phyloP scores from a whole-genome alignment of 2,113 vertebrate genomes.

The Eublepharis macularius region DNA sequence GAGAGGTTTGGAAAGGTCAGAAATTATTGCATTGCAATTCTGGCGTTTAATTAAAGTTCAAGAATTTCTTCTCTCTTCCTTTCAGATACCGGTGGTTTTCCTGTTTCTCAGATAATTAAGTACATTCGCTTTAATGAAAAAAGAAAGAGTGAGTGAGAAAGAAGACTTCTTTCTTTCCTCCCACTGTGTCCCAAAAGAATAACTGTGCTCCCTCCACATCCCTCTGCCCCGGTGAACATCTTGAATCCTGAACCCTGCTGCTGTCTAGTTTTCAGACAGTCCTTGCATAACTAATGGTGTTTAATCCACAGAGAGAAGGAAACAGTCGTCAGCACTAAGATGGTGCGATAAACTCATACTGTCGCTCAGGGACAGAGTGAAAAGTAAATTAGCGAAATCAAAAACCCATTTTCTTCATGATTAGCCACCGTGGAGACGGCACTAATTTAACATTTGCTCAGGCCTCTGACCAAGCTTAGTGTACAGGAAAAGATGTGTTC shows the following conservation, averaged over 20 bases:
- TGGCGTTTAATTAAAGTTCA: background rate
- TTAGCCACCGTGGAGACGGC: constrained; percentile 34
- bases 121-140: background rate
- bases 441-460: constrained; percentile 34
- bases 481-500: constrained; percentile 33
- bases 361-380: constrained; percentile 36
- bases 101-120: background rate
- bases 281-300: constrained; percentile 31
- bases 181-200: constrained; percentile 17
- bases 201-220: background rate
- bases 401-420: constrained; percentile 62
- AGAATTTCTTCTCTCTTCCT: background rate
- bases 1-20: background rate
- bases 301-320: constrained; percentile 26
- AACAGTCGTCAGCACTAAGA: constrained; percentile 12
- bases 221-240: background rate
- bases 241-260: background rate
- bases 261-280: background rate
- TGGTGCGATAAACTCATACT: constrained; percentile 34
- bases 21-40: background rate
- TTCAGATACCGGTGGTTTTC: background rate
- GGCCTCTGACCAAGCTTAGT: constrained; percentile 38
- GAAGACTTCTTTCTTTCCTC: background rate
- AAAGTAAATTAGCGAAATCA: constrained; percentile 59
- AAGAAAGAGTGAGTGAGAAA: background rate